These are phyloP conservation scores for Plusia festucae DNA, from an alignment of 2,888 invertebrate genomes.

Conservation along the genomic window DNA sequence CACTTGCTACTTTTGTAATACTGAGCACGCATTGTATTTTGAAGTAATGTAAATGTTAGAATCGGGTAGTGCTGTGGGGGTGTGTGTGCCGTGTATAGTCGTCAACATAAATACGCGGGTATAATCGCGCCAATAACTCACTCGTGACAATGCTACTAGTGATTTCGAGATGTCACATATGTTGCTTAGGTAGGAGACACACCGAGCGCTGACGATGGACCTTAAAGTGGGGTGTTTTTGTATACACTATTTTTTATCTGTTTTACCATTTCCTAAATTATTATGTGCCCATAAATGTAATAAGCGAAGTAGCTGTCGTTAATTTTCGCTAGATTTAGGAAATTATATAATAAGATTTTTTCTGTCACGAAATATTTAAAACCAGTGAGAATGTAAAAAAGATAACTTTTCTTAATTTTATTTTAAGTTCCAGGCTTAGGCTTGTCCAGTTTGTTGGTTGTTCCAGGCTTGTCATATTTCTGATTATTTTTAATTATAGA, in stretches of 20 bases:
- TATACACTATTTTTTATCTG: conserved; percentile 24
- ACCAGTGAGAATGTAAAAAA: too few species aligned
- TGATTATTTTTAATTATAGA: not conserved
- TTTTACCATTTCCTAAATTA: too few species aligned
- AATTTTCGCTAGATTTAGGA: too few species aligned
- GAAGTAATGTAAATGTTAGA: not conserved
- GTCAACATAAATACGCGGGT: conserved; percentile 56
- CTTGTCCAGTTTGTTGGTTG: too few species aligned
- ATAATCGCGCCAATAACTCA: conserved; percentile 66
- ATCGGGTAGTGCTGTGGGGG: conserved; percentile 8
- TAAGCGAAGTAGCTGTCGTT: too few species aligned
- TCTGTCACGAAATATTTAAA: too few species aligned
- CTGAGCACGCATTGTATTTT: conserved; percentile 26
- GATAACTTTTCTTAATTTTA: too few species aligned
- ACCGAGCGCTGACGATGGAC: conserved; percentile 30
- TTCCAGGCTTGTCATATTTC: too few species aligned
- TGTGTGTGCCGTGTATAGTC: conserved; percentile 43
- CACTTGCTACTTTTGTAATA: not conserved
- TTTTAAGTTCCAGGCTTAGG: too few species aligned
- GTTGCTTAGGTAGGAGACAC: conserved; percentile 47
- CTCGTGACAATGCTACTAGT: conserved; percentile 62
- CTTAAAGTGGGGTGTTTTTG: conserved; percentile 22
- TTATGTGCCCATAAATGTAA: too few species aligned
- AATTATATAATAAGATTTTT: too few species aligned
- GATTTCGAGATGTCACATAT: conserved; percentile 69